These are phyloP conservation scores for Zosterops lateralis DNA, from an alignment of 2,113 vertebrate species.

Conservation along the genomic window DNA sequence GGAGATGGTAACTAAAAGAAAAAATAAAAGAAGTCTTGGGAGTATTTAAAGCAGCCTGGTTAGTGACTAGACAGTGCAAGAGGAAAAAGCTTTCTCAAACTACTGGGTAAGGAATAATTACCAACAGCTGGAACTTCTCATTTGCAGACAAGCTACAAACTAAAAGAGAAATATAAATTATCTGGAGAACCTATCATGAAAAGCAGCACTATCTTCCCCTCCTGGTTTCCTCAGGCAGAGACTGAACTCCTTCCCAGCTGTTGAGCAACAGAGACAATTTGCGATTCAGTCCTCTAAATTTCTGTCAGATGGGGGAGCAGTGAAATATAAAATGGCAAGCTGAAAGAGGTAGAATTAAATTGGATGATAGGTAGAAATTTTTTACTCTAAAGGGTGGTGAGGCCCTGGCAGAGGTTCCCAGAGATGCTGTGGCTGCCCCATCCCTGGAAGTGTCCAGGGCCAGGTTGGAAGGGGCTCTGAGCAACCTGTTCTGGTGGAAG, in stretches of 20 bases:
- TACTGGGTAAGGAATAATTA: background rate
- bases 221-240: background rate
- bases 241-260: background rate
- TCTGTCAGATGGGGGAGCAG: background rate
- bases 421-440: background rate
- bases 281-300: background rate
- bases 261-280: background rate
- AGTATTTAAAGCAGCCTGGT: background rate
- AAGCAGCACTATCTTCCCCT: background rate
- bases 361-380: background rate
- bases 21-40: background rate
- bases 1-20: background rate
- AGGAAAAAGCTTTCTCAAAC: background rate
- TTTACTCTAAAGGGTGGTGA: background rate
- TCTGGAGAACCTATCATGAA: background rate
- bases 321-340: background rate
- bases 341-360: background rate
- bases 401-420: background rate
- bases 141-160: background rate
- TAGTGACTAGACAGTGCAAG: background rate
- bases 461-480: background rate
- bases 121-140: background rate
- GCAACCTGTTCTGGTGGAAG: accelerated
- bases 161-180: background rate
- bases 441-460: background rate